A percentile compares a stretch with the other conserved stretches of the same genome.
These are phyloP conservation scores for Rhea pennata DNA, from an alignment of 2,113 vertebrate genomes.

Conservation along the genomic window DNA sequence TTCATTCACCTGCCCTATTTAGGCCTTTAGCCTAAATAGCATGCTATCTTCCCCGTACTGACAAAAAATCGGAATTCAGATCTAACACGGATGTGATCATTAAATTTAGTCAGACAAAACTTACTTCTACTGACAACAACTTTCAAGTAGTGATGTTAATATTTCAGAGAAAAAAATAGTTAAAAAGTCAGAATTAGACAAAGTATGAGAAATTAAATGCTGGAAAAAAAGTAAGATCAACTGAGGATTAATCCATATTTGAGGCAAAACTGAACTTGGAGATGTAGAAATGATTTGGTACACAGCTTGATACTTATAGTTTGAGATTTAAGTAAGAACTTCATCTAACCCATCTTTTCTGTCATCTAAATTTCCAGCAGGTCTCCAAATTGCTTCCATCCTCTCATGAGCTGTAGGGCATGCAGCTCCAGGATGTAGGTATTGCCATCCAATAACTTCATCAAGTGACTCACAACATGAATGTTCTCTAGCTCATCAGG, in stretches of 20 bases:
- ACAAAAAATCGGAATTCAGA: not conserved
- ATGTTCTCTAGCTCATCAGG: not conserved
- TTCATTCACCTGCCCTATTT: not conserved
- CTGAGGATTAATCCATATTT: not conserved
- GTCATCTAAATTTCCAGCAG: not conserved
- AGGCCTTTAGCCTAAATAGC: not conserved
- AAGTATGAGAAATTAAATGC: not conserved
- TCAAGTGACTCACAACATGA: conserved; percentile 9
- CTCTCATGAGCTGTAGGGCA: not conserved
- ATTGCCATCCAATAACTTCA: not conserved
- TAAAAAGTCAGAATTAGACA: not conserved
- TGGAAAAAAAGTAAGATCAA: not conserved
- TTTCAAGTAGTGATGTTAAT: not conserved
- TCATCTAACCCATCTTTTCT: not conserved
- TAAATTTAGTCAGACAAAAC: not conserved
- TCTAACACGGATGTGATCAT: not conserved
- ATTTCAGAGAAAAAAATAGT: not conserved
- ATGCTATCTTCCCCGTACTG: not conserved
- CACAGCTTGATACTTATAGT: conserved; percentile 15
- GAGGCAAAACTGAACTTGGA: conserved; percentile 16
- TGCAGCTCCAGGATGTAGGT: not conserved
- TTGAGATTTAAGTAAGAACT: conserved; percentile 51
- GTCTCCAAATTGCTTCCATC: conserved; percentile 7
- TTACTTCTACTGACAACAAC: not conserved
- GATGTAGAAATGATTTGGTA: not conserved